Conservation (phyloP, 2,113 vertebrate genomes). For the Sphyrna mokarran region DNA sequence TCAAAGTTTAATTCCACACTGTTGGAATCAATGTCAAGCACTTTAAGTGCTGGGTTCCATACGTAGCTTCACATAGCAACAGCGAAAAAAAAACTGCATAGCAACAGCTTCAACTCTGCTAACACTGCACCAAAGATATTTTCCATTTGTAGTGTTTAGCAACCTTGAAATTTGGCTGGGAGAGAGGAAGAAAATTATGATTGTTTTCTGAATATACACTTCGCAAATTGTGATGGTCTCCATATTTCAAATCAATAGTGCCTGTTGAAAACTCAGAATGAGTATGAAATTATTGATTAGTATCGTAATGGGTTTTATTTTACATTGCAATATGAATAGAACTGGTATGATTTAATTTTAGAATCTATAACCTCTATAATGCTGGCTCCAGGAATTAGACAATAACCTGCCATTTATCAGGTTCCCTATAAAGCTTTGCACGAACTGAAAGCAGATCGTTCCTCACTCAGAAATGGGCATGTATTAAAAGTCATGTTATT, state of each 20-base stretch:
- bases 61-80: conserved; percentile 31
- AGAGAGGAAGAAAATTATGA: background rate
- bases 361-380: background rate
- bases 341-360: background rate
- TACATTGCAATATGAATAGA: background rate
- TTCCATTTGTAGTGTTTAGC: conserved; percentile 27
- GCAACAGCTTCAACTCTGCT: conserved; percentile 16
- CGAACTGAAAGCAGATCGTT: background rate
- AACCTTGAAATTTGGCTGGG: conserved; percentile 9
- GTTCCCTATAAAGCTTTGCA: background rate
- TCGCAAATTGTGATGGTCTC: background rate
- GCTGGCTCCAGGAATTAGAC: background rate
- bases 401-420: background rate
- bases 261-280: background rate
- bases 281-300: background rate
- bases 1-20: conserved; percentile 33
- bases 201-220: background rate
- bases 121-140: background rate
- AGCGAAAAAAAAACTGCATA: conserved; percentile 10
- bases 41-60: background rate
- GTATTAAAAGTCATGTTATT: background rate
- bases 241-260: too few relatives aligned
- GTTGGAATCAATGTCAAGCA: conserved; percentile 30
- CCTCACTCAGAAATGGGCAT: background rate
- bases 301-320: background rate